Evolutionary conservation across 2,888 invertebrate genomes (phyloP).

Genomic region (Hypolimnas misippus): DNA sequence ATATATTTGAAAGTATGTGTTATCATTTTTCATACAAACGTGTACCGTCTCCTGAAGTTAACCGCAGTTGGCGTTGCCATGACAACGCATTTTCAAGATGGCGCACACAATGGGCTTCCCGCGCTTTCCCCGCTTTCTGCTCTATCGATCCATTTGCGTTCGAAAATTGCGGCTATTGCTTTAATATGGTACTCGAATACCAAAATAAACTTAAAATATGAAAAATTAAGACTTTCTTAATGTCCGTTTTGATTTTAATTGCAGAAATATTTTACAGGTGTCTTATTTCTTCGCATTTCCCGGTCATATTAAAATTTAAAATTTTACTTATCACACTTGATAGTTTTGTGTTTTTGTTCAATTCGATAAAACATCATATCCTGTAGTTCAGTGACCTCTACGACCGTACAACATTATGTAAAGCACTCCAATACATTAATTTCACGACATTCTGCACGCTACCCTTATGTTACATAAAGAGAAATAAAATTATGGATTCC

Average conservation of each 20-base stretch:
- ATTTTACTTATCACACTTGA: neutral
- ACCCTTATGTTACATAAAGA: neutral
- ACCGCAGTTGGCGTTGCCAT: constrained; percentile 49
- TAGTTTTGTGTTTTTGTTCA: neutral
- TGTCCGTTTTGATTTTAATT: no score
- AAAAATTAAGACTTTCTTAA: no score
- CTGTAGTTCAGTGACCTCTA: constrained; percentile 42
- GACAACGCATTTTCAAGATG: constrained; percentile 57
- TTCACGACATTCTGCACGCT: constrained; percentile 1
- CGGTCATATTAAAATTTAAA: neutral
- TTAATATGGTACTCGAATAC: no score
- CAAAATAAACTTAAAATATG: no score
- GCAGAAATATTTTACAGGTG: neutral
- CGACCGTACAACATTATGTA: constrained; percentile 40
- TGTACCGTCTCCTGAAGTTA: neutral
- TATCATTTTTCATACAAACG: neutral
- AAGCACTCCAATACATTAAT: constrained; percentile 14
- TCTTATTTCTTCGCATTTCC: neutral
- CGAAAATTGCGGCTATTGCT: constrained; percentile 43
- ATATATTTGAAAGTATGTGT: no score
- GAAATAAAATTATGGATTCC: neutral
- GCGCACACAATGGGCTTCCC: constrained; percentile 55
- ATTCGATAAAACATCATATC: neutral
- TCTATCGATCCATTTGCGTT: constrained; percentile 61
- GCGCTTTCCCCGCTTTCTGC: constrained; percentile 62